Evolutionary conservation across 2,888 invertebrate species (phyloP), one percentile per base, ranked within the genome.

Genomic region (Monopis laevigella): DNA sequence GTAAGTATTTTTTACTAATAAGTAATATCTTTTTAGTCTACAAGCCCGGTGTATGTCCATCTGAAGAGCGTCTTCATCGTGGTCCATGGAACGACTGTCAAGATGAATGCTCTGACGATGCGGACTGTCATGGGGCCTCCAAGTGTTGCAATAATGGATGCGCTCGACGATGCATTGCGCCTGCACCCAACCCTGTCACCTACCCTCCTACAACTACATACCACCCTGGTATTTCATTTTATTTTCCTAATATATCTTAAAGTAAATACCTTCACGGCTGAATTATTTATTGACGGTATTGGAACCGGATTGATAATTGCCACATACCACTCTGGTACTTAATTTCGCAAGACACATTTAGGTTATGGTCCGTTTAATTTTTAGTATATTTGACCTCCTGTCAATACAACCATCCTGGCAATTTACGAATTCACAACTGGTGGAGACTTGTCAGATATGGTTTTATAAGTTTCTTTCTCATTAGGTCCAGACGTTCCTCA

Each of bases 121-220:
- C 91, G 0, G 92, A 93, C 58, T 96, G 96, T 60, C 69, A 84
- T 10, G 87, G 86, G 21, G 85, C 86, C 16, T 82, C 86, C 59
- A 96, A 95, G 67, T 96, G 96, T 62, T 96, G 96, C 64, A 67
- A 70, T 46, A 87, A 86, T 53, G 92, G 90, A 39, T 95, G 96
- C 63, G 88, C 89, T 29, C 81, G 82, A 17, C 78, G 87, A 17
- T 96, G 95, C 58, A 67, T 87, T 2, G 77, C 73, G 43, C 87
- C 89, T 4, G 60, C 53, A 3, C 58, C 78, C 17, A 65, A 58
- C 13, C 21, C 16, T 17, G 36, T 39, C 16, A 34, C 44, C 13
- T 38, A 30, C 17, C 39, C 16, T 8, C 26, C 34, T 2, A 41
- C 32, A 7, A 8, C 28, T 10, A 27, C 24, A 3, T 26, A 27